Conservation (phyloP, 2,113 vertebrate species). For the Malaclemys terrapin region DNA sequence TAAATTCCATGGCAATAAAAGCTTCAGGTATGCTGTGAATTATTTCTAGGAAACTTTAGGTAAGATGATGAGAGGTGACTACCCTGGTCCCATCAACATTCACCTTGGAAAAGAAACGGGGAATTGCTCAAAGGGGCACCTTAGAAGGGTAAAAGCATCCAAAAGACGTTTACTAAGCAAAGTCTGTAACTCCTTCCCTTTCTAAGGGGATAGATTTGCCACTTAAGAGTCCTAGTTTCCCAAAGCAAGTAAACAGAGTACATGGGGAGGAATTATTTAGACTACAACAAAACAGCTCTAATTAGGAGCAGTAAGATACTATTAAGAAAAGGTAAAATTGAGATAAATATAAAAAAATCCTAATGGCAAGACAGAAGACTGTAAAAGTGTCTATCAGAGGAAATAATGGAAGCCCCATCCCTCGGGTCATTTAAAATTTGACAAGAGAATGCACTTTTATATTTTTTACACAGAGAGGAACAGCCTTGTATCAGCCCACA, state of each 20-base stretch:
- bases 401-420: neutral
- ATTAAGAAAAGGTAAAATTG: neutral
- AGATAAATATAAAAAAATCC: neutral
- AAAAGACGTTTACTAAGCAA: neutral
- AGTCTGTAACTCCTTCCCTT: neutral
- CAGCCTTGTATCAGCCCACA: neutral
- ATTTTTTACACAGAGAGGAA: too few species aligned
- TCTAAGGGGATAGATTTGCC: neutral
- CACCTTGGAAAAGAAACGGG: neutral
- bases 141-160: neutral
- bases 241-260: neutral
- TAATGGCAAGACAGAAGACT: neutral
- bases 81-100: neutral
- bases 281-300: neutral
- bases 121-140: neutral
- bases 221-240: neutral
- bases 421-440: neutral
- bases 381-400: neutral
- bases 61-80: rapidly evolving
- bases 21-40: neutral
- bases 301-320: neutral
- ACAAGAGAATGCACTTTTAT: rapidly evolving
- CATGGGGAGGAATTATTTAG: neutral
- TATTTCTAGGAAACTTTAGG: neutral
- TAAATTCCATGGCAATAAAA: neutral